A percentile compares a stretch with the other conserved stretches of the same genome.
These are phyloP conservation scores for Sebastes hubbsi DNA, from an alignment of 2,797 vertebrate genomes.

Conservation along the genomic window DNA sequence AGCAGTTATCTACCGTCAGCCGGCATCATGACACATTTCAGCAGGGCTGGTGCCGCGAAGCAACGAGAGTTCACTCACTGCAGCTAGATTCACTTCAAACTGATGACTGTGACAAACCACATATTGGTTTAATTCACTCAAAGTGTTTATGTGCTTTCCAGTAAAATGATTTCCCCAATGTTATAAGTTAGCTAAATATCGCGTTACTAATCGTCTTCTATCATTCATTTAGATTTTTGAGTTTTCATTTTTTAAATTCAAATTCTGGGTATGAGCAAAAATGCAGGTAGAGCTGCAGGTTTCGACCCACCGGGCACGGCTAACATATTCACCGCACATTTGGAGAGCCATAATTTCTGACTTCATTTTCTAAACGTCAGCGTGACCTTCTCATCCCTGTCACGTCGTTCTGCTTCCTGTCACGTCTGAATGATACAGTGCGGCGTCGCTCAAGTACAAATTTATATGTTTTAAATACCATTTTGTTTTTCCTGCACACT, in stretches of 20 bases:
- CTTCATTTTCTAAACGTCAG: slow-evolving; percentile 39
- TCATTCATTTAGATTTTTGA: not conserved
- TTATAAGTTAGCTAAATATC: not conserved
- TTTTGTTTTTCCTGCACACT: not conserved
- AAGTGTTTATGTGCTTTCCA: not conserved
- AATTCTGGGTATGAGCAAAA: no score
- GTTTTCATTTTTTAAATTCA: not conserved
- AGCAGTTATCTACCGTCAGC: slow-evolving; percentile 13
- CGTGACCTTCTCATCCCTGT: slow-evolving; percentile 39
- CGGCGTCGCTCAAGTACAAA: not conserved
- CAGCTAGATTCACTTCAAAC: not conserved
- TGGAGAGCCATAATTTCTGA: slow-evolving; percentile 18
- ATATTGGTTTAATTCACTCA: not conserved
- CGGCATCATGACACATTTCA: slow-evolving; percentile 4
- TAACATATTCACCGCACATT: not conserved
- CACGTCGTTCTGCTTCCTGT: slow-evolving; percentile 6
- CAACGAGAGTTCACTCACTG: not conserved
- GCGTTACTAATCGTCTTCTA: not conserved
- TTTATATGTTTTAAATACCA: slow-evolving; percentile 16
- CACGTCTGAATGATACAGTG: slow-evolving; percentile 8
- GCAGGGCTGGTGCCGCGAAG: not conserved
- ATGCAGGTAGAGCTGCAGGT: not conserved
- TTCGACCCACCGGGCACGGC: not conserved
- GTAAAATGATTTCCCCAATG: not conserved
- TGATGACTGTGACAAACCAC: not conserved